Evolutionary conservation across 2,113 vertebrate genomes (phyloP).

Genomic region (Corvus moneduloides): DNA sequence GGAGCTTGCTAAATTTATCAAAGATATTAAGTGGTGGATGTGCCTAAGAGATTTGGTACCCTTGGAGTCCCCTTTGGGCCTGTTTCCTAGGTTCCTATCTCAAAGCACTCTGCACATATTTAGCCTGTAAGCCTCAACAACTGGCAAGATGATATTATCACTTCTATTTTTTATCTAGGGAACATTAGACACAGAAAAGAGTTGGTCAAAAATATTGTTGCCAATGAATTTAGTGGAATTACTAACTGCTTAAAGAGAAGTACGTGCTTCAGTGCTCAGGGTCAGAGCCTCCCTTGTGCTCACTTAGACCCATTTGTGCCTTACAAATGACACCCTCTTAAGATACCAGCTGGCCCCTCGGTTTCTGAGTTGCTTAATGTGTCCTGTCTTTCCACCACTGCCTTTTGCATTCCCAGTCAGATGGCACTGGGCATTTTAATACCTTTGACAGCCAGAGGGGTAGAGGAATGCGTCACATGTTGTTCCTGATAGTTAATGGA

Average conservation of each 20-base stretch:
- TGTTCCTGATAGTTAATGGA: slow-evolving; percentile 2
- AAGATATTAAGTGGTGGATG: neutral
- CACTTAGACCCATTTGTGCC: neutral
- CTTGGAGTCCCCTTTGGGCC: slow-evolving; percentile 19
- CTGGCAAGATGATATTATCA: slow-evolving; percentile 31
- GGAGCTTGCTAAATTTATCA: neutral
- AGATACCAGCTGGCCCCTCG: neutral
- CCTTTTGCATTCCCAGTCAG: neutral
- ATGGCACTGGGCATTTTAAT: neutral
- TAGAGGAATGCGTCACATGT: neutral
- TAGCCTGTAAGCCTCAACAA: slow-evolving; percentile 40
- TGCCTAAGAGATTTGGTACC: neutral
- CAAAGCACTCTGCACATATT: slow-evolving; percentile 38
- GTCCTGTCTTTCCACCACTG: neutral
- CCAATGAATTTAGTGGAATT: neutral
- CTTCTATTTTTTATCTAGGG: slow-evolving; percentile 33
- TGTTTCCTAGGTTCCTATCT: slow-evolving; percentile 44
- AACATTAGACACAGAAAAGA: neutral
- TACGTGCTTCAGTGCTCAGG: neutral
- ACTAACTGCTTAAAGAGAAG: neutral
- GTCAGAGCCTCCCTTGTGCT: neutral
- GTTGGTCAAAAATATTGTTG: slow-evolving; percentile 22
- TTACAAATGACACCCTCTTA: neutral
- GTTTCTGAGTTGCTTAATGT: neutral
- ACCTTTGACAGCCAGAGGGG: neutral